These are phyloP conservation scores for Austrolebias charrua DNA, from an alignment of 2,797 vertebrate species.

Conservation along the genomic window DNA sequence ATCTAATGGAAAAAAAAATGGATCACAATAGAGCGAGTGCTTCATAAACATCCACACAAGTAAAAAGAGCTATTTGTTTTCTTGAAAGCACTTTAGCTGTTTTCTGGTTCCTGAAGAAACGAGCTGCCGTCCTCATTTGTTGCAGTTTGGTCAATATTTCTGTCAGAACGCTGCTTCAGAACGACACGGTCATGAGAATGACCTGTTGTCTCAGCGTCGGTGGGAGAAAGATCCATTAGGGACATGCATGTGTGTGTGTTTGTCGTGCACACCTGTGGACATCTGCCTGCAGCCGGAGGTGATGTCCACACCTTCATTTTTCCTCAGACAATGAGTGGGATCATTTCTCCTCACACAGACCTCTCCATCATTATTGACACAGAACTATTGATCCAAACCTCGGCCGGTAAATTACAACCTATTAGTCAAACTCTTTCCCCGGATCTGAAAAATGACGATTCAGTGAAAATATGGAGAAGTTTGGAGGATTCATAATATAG, in stretches of 20 bases:
- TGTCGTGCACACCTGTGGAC: conserved; percentile 71
- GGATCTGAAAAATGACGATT: conserved; percentile 56
- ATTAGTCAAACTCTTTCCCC: conserved; percentile 70
- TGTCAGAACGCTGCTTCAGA: conserved; percentile 55
- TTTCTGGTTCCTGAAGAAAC: conserved; percentile 64
- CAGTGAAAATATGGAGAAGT: conserved; percentile 37
- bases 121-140: conserved; percentile 43
- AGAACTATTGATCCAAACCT: conserved; percentile 68
- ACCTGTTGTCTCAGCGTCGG: conserved; percentile 29
- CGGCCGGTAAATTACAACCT: conserved; percentile 66
- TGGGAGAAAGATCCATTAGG: conserved; percentile 50
- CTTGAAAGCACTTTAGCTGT: conserved; percentile 52
- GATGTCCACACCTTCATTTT: conserved; percentile 69
- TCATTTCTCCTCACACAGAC: conserved; percentile 59
- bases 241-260: conserved; percentile 29
- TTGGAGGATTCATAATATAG: background rate
- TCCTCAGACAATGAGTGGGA: conserved; percentile 76
- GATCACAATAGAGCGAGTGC: no score
- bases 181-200: conserved; percentile 52
- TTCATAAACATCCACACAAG: no score
- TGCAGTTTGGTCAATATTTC: conserved; percentile 57
- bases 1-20: no score
- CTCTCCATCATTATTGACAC: conserved; percentile 78
- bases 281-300: conserved; percentile 56
- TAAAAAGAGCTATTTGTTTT: conserved; percentile 35